Evolutionary conservation across 2,797 vertebrate species (phyloP).

Genomic region (Mareca strepera): DNA sequence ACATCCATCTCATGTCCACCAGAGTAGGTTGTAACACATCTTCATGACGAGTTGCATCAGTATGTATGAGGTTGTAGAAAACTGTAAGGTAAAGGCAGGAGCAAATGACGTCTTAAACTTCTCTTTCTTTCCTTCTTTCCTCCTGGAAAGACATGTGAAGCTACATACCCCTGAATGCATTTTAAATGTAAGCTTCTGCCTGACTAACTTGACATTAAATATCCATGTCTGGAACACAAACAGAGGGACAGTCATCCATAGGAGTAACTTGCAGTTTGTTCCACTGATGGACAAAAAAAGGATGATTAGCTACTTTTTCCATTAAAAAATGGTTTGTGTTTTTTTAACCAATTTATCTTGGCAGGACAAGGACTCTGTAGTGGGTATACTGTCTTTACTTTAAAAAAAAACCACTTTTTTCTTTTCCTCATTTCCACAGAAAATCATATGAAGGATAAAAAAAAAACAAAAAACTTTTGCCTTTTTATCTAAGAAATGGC

Average conservation of each 20-base stretch:
- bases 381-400: not conserved
- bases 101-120: not conserved
- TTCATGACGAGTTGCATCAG: not conserved
- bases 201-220: not conserved
- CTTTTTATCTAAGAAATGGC: conserved; percentile 33
- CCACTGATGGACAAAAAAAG: not conserved
- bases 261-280: not conserved
- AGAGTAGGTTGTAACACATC: not conserved
- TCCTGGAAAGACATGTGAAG: not conserved
- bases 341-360: conserved; percentile 35
- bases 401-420: not conserved
- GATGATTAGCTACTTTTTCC: not conserved
- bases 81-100: not conserved
- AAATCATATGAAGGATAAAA: conserved; percentile 24
- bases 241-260: not conserved
- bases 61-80: not conserved
- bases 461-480: not conserved
- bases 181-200: not conserved
- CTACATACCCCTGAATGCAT: not conserved
- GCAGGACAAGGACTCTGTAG: conserved; percentile 7
- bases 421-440: not conserved
- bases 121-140: not conserved
- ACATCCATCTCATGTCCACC: not conserved
- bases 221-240: not conserved
- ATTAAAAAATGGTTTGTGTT: not conserved